Evolutionary conservation across 2,888 invertebrate species (phyloP), one percentile per base, ranked within the genome.

Genomic region (Rotaria sp.): DNA sequence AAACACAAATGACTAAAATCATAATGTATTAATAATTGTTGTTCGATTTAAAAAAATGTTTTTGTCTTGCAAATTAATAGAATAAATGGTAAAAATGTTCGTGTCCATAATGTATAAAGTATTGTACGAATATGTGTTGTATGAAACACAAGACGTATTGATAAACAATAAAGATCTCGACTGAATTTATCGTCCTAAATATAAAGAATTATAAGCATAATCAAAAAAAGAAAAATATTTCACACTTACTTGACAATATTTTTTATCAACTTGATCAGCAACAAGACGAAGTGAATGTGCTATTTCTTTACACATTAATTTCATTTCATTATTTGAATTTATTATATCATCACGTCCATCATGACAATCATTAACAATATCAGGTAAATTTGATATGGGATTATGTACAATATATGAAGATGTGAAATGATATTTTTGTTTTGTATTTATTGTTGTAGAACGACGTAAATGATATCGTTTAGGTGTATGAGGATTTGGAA

Each of bases 171-270:
- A 80, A 80, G 26, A 80, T 80, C 21, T 80, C 80, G 67, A 67
- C 38, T 35, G 35, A 67, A 67, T 21, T 67, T 35, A 35, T 15
- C 35, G 38, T 67, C 67, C 67, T 67, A 38, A 67, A 35, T 1
- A 59, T 15, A 26, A 13, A 26, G 13, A 30, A n/a, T 30, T 59
- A 59, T 11, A 59, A 30, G 15, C 11, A 30, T 59, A 13, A 59
- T 30, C 30, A 13, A 15, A 59, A 59, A 8, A 67, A 5, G 35
- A 35, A 18, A 67, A 30, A 30, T 67, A 21, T 21, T 67, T 67
- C 67, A 67, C 67, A 67, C 67, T 67, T 80, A 45, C 80, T 80
- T 80, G 80, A 80, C 80, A 80, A 80, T 80, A 80, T 80, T 80
- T 80, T 45, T n/a, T 24, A 80, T 80, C 80, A 45, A 80, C 80